These are phyloP conservation scores for Morone chrysops DNA, from an alignment of 2,113 vertebrate species.

Conservation along the genomic window DNA sequence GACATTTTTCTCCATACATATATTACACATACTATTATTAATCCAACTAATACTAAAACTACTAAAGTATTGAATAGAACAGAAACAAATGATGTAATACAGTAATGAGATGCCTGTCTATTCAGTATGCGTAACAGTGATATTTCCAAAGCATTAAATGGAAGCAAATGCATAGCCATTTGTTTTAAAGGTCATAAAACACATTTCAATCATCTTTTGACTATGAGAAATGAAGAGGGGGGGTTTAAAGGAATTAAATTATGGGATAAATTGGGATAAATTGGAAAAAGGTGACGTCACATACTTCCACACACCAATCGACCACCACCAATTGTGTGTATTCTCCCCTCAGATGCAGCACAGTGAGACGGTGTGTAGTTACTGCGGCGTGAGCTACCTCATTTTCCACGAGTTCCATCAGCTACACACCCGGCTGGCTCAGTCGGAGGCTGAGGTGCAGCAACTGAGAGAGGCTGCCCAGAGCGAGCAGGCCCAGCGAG, in stretches of 20 bases:
- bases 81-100: not conserved
- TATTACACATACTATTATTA: not conserved
- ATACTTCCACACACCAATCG: no score
- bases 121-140: not conserved
- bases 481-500: slow-evolving; percentile 84
- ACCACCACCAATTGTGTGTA: not conserved
- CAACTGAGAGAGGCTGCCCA: slow-evolving; percentile 82
- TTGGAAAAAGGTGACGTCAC: no score
- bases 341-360: slow-evolving; percentile 77
- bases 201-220: not conserved
- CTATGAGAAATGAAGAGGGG: not conserved
- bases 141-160: not conserved
- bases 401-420: slow-evolving; percentile 91
- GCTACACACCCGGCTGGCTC: slow-evolving; percentile 87
- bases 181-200: not conserved
- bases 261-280: no score
- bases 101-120: not conserved
- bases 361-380: slow-evolving; percentile 89
- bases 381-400: slow-evolving; percentile 94
- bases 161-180: not conserved
- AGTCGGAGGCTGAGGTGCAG: slow-evolving; percentile 86
- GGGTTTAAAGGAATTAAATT: not conserved
- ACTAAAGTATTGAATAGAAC: not conserved
- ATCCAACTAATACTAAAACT: not conserved
- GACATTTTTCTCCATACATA: not conserved